Conservation (phyloP, 1,140 invertebrate species). For the Orius laevigatus region DNA sequence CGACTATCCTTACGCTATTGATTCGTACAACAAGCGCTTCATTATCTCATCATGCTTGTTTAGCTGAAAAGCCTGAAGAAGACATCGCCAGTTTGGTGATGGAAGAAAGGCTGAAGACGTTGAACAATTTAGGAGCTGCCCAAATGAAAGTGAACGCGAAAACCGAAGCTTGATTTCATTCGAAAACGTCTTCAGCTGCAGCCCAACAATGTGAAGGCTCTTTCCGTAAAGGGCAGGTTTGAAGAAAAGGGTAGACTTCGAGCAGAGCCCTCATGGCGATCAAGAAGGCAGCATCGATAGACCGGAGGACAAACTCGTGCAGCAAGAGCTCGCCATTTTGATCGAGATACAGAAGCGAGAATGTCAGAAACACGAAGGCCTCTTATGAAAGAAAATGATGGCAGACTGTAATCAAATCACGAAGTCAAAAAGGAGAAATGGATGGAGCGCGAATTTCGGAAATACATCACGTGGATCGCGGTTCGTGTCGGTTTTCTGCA, state of each 20-base stretch:
- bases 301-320: no score
- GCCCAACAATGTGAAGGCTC: conserved; percentile 74
- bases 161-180: conserved; percentile 67
- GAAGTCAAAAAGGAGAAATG: no score
- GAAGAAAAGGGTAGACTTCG: conserved; percentile 17
- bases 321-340: no score
- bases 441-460: no score
- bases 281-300: no score
- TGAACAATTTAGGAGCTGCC: conserved; percentile 79
- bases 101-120: conserved; percentile 62
- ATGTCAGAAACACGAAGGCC: no score
- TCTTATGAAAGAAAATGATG: no score
- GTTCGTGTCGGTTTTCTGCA: no score
- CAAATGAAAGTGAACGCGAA: conserved; percentile 71
- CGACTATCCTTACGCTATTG: conserved; percentile 60
- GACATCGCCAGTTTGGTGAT: conserved; percentile 43
- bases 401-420: no score
- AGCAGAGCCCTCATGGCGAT: no score
- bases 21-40: conserved; percentile 66
- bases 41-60: conserved; percentile 44
- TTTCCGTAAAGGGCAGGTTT: conserved; percentile 71
- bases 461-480: no score
- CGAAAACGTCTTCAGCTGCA: conserved; percentile 64
- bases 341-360: no score
- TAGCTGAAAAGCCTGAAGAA: conserved; percentile 25